Evolutionary conservation across 2,113 vertebrate genomes (phyloP).

Genomic region (Mus spicilegus): DNA sequence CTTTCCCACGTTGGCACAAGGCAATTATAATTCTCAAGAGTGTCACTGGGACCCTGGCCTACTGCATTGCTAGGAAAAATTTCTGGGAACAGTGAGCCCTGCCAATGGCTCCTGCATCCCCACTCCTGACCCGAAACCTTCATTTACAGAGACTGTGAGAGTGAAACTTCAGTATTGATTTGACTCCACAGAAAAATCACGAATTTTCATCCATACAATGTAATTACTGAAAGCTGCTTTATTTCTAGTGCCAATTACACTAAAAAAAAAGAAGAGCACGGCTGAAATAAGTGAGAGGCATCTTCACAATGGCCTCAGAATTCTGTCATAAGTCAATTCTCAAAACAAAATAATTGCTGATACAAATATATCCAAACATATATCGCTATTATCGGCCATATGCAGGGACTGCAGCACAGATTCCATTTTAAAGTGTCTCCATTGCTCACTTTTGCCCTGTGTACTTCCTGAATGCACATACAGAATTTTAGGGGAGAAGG

Average conservation of each 20-base stretch:
- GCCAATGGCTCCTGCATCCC: conserved; percentile 80
- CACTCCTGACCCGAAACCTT: neutral
- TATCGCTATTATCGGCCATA: neutral
- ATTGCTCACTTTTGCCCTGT: conserved; percentile 36
- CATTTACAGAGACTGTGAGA: neutral
- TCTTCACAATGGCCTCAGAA: neutral
- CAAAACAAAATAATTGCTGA: neutral
- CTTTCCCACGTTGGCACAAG: conserved; percentile 67
- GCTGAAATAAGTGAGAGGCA: conserved; percentile 32
- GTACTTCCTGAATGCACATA: conserved; percentile 33
- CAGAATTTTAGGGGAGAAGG: neutral
- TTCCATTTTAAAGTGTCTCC: neutral
- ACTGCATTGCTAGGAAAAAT: conserved; percentile 75
- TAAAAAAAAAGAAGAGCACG: neutral
- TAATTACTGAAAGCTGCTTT: conserved; percentile 60
- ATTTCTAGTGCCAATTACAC: conserved; percentile 26
- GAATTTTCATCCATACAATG: conserved; percentile 41
- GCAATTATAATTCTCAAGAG: conserved; percentile 73
- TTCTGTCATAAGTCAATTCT: neutral
- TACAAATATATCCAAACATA: conserved; percentile 10
- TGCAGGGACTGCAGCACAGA: neutral
- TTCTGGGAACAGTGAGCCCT: conserved; percentile 86
- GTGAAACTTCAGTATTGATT: neutral
- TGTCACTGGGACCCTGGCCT: conserved; percentile 80
- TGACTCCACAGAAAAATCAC: neutral